Conservation (phyloP, 1,140 invertebrate genomes). For the Saxidomus purpurata region DNA sequence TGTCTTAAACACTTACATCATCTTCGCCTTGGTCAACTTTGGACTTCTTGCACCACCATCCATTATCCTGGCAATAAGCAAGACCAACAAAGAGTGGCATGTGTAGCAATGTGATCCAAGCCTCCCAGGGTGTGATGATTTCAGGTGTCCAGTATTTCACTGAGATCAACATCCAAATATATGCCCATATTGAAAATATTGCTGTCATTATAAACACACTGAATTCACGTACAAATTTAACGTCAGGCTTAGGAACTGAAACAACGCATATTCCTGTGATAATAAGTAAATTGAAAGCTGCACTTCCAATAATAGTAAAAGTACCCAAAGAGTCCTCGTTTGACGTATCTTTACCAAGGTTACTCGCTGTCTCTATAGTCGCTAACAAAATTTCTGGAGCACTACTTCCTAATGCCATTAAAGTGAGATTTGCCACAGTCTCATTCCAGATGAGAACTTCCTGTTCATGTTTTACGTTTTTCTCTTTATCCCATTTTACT, state of each 20-base stretch:
- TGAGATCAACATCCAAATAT: slow-evolving; percentile 86
- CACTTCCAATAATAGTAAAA: slow-evolving; percentile 87
- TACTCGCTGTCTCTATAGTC: slow-evolving; percentile 85
- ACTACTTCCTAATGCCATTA: slow-evolving; percentile 88
- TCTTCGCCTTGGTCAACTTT: slow-evolving; percentile 64
- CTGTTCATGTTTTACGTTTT: slow-evolving; percentile 77
- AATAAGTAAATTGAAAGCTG: slow-evolving; percentile 87
- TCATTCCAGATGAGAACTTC: slow-evolving; percentile 88
- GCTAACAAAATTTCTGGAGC: slow-evolving; percentile 88
- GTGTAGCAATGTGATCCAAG: slow-evolving; percentile 88
- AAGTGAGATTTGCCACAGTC: slow-evolving; percentile 88
- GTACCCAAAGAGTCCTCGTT: slow-evolving; percentile 85
- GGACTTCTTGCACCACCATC: slow-evolving; percentile 75
- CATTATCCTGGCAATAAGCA: slow-evolving; percentile 78
- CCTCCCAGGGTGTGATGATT: slow-evolving; percentile 88
- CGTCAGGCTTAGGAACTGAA: slow-evolving; percentile 72
- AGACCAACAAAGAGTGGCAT: slow-evolving; percentile 87
- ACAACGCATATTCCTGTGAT: slow-evolving; percentile 85
- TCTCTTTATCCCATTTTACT: slow-evolving; percentile 79
- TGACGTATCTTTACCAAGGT: slow-evolving; percentile 71
- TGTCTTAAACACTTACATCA: slow-evolving; percentile 64
- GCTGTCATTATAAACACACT: slow-evolving; percentile 85
- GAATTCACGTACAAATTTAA: slow-evolving; percentile 85
- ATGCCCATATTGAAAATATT: slow-evolving; percentile 87
- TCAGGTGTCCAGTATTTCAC: slow-evolving; percentile 74